Evolutionary conservation across 2,797 vertebrate genomes (phyloP).

Genomic region (Cottoperca gobio): DNA sequence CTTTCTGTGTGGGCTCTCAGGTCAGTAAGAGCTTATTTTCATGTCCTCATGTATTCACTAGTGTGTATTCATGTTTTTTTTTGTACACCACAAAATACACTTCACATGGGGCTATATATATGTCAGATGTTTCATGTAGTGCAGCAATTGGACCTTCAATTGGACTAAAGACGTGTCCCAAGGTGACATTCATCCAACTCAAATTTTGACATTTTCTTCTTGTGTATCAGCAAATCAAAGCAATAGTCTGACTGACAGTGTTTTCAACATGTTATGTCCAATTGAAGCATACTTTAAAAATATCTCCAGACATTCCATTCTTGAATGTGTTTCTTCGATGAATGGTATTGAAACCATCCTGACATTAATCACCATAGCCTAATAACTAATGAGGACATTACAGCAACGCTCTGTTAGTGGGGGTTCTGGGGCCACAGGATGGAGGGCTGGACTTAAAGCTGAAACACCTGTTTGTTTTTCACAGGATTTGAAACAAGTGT

Average conservation of each 20-base stretch:
- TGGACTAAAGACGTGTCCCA: no score
- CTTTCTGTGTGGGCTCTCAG: conserved; percentile 75
- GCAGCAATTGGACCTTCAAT: no score
- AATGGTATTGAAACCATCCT: background rate
- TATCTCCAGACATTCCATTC: background rate
- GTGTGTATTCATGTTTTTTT: background rate
- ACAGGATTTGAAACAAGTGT: conserved; percentile 79
- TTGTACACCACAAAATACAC: background rate
- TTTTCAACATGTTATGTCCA: background rate
- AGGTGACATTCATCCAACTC: conserved; percentile 12
- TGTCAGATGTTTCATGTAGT: no score
- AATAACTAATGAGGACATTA: conserved; percentile 1
- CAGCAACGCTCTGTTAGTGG: conserved; percentile 12
- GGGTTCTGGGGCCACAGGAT: conserved; percentile 28
- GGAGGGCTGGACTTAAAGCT: conserved; percentile 59
- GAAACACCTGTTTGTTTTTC: conserved; percentile 81
- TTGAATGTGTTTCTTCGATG: background rate
- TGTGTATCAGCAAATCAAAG: background rate
- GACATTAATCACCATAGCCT: background rate
- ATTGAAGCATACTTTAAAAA: background rate
- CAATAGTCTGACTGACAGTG: background rate
- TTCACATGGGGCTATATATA: no score
- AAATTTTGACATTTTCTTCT: background rate
- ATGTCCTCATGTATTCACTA: background rate
- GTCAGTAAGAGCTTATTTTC: conserved; percentile 60